Base-by-base conservation (phyloP, 1,140 invertebrate species). In the Drosophila kohkoa region DNA sequence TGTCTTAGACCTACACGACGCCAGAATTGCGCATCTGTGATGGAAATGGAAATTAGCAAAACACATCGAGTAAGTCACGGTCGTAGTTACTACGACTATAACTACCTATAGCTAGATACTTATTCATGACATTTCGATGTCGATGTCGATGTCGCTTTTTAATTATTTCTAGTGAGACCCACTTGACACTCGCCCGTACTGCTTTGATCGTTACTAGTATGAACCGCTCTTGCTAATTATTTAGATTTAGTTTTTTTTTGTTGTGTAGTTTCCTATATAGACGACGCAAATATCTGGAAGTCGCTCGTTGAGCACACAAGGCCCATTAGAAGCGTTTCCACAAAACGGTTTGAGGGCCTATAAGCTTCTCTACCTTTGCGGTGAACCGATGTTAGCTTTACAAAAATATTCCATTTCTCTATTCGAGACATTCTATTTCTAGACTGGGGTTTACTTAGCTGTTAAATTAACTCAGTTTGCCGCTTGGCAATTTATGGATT, bases 1-100 rank as follows among this genome's bases (percentile, higher is more conserved):
- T 92, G 91, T 16, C 69, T 70, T 7, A 90, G 38, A 5, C 62
- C 90, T n/a, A 91, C 68, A 35, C 77, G 59, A 16, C 54, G 76
- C 91, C 91, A 92, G 69, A 71, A 92, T 32, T 62, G 25, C 5
- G 87, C 81, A 76, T 92, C 90, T 92, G 52, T 35, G 6, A 25
- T 32, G 30, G 28, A 63, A 63, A 52, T 32, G 6, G 15, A 55
- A 71, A 58, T 67, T 55, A 65, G 46, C 52, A 38, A 32, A 32
- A 32, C 7, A 32, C 30, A 32, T 5, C 0, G 30, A 32, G 30
- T 32, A 25, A 25, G 20, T 25, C 20, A 25, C 20, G 20, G 20
- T 25, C 20, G 20, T 16, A 49, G 57, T 6, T 7, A 6, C 35
- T 28, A 28, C n/a, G 11, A n/a, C 11, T 52, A 30, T 28, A 52